A percentile compares a stretch with the other conserved stretches of the same genome.
phyloP scores from a whole-genome alignment of 2,797 vertebrate species.

The Diplodus puntazzo region DNA sequence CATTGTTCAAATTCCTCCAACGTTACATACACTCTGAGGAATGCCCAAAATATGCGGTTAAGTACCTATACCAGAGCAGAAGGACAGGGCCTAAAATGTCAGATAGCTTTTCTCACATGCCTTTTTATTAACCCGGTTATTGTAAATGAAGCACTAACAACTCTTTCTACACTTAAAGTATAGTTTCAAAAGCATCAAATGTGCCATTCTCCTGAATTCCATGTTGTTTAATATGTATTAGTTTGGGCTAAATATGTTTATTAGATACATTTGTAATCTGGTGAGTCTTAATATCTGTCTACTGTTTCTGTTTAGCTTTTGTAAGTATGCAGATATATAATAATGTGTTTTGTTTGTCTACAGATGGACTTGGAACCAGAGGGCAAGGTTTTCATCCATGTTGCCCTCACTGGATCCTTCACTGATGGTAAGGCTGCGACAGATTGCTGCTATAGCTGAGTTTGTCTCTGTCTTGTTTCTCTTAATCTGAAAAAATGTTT shows the following conservation, averaged over 20 bases:
- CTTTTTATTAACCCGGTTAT: background rate
- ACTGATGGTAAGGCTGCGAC: slow-evolving; percentile 88
- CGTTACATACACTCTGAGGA: slow-evolving; percentile 27
- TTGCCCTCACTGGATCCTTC: slow-evolving; percentile 93
- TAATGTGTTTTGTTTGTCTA: slow-evolving; percentile 48
- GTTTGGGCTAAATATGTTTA: background rate
- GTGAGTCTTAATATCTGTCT: background rate
- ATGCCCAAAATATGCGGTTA: slow-evolving; percentile 41
- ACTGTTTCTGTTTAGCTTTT: slow-evolving; percentile 13
- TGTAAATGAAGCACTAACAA: background rate
- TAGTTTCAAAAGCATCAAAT: background rate
- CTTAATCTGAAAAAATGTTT: background rate
- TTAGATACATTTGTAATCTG: background rate
- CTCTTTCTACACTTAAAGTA: background rate
- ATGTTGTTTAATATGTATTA: background rate
- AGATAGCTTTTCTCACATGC: too few relatives aligned
- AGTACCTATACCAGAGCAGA: background rate
- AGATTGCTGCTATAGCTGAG: background rate
- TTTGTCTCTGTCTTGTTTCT: background rate
- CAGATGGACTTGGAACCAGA: slow-evolving; percentile 98
- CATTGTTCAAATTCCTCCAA: slow-evolving; percentile 42
- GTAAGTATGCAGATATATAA: background rate
- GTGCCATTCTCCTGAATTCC: background rate
- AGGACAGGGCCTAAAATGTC: background rate
- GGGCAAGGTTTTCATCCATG: slow-evolving; percentile 93